phyloP scores from a whole-genome alignment of 2,888 invertebrate species.

The Lasioglossum oenotherae region DNA sequence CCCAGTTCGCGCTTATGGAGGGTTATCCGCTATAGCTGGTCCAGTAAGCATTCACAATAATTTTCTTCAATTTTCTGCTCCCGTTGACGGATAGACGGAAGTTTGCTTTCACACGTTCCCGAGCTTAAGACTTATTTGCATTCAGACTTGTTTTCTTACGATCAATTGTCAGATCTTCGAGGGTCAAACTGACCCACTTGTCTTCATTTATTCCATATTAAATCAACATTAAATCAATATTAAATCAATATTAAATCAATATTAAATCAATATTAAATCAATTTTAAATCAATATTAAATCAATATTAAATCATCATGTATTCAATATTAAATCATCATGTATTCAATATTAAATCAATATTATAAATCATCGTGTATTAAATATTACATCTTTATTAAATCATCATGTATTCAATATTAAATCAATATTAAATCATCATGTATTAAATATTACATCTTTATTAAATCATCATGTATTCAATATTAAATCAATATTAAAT shows the following conservation, averaged over 20 bases:
- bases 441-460: no score
- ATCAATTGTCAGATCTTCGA: background rate
- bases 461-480: no score
- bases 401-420: background rate
- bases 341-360: no score
- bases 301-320: background rate
- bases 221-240: no score
- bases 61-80: constrained; percentile 18
- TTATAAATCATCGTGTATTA: no score
- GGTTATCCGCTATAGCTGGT: constrained; percentile 23
- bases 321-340: background rate
- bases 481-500: no score
- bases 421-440: no score
- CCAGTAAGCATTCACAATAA: constrained; percentile 32
- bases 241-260: no score
- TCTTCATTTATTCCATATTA: background rate
- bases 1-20: constrained; percentile 13
- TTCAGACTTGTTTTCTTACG: background rate
- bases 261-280: no score
- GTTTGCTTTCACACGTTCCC: constrained; percentile 7
- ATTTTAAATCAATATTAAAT: no score
- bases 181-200: background rate
- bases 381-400: no score
- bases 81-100: background rate
- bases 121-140: background rate